phyloP scores from a whole-genome alignment of 1,140 invertebrate genomes.

The Drosophila hydei region DNA sequence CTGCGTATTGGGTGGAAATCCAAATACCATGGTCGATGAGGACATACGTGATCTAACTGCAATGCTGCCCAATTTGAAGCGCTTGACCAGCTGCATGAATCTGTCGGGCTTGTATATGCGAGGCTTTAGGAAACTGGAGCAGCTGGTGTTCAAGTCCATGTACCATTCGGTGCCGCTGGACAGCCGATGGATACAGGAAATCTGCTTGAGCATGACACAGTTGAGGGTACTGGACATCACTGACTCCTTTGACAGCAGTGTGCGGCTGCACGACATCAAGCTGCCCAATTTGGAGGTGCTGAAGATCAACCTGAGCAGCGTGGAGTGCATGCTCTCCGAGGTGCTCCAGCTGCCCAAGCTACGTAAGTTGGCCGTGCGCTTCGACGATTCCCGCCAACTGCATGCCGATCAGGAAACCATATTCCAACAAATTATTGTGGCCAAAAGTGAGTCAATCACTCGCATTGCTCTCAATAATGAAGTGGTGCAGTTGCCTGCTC shows the following conservation, averaged over 20 bases:
- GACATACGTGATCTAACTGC: slow-evolving; percentile 56
- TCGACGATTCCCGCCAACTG: slow-evolving; percentile 64
- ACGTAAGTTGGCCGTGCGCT: slow-evolving; percentile 56
- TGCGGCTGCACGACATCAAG: slow-evolving; percentile 57
- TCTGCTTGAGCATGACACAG: slow-evolving; percentile 53
- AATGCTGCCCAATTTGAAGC: slow-evolving; percentile 63
- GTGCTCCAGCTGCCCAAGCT: slow-evolving; percentile 64
- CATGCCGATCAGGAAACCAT: slow-evolving; percentile 67
- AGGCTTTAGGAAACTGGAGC: slow-evolving; percentile 59
- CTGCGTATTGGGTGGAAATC: slow-evolving; percentile 57
- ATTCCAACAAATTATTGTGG: slow-evolving; percentile 68
- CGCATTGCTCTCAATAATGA: slow-evolving; percentile 69
- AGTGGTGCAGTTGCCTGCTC: slow-evolving; percentile 59
- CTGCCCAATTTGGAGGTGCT: slow-evolving; percentile 66
- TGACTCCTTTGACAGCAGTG: slow-evolving; percentile 62
- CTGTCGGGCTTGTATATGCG: slow-evolving; percentile 55
- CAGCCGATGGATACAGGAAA: slow-evolving; percentile 63
- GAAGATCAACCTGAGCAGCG: slow-evolving; percentile 65
- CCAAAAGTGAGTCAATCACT: slow-evolving; percentile 64
- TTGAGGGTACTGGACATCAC: slow-evolving; percentile 62
- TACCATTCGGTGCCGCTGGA: slow-evolving; percentile 66
- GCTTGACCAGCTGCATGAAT: slow-evolving; percentile 66
- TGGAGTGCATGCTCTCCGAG: slow-evolving; percentile 54
- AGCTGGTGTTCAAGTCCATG: slow-evolving; percentile 62
- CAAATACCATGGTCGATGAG: slow-evolving; percentile 54